Base-by-base conservation (phyloP, 2,888 invertebrate genomes). In the Lasioglossum lativentre region DNA sequence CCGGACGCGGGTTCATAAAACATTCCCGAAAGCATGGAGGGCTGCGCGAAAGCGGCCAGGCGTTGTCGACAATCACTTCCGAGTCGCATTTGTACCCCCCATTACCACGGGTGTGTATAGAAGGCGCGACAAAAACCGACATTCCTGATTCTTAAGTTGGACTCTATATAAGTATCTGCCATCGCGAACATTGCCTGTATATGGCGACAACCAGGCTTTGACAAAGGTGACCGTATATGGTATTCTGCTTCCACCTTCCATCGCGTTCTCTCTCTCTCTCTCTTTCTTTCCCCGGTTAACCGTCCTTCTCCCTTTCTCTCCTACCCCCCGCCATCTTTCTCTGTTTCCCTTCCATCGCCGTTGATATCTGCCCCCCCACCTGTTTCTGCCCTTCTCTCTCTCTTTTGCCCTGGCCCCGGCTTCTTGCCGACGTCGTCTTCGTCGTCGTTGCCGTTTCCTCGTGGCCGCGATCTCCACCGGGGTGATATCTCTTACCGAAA, bases 181-280 rank as follows among this genome's bases (percentile, higher is more conserved):
- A 94, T 93, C 93, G 94, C 91, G 94, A 94, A 94, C 94, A 94
- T 94, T 94, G 94, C 93, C 94, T 94, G 93, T 94, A 94, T 94
- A 94, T 94, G 94, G 94, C 93, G 92, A 94, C 94, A 93, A 94
- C 91, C 94, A 92, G 94, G 90, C 94, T 94, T 94, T 94, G 94
- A 94, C 94, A 94, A 94, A 94, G 94, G 93, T 94, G 94, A 94
- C 94, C 94, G 94, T 94, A 94, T 94, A 94, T 92, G 94, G 94
- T 89, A 91, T 91, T 92, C 92, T 90, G 94, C 93, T 94, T 93
- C 94, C 94, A 94, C 94, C 94, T 93, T 94, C 93, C 94, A 92
- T 93, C 19, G 93, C 90, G 82, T 90, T 82, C 83, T 85, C 30
- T 77, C 68, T 77, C 73, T 82, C 82, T 85, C 40, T 77, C 63